Base-by-base conservation (phyloP, 1,140 invertebrate species). In the Ceratosolen solmsi region DNA sequence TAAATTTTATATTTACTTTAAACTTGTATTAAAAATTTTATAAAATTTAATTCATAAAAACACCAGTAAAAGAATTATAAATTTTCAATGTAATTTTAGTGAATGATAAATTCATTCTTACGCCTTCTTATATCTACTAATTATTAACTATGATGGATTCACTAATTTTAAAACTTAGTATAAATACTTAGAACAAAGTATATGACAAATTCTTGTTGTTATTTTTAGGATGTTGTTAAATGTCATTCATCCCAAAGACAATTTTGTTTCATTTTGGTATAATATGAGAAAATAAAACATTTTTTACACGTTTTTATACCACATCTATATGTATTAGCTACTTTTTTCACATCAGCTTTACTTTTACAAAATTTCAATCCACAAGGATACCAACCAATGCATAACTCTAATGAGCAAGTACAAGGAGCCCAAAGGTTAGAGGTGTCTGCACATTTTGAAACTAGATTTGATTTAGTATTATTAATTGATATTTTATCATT, bases 261-360 rank as follows among this genome's bases (percentile, higher is more conserved):
- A 85, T 94, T 93, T 85, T 96, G 94, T 89, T 97, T 96, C 87
- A 96, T 94, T 78, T 94, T 92, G 63, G 96, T 96, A 88, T 95
- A 96, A 92, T 96, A 98, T 76, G 95, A 94, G 91, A 97, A 98
- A 84, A 95, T 94, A 88, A 96, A 94, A 91, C 97, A 98, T 89
- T 96, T 95, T 87, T 95, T 95, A 90, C 98, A 99, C 8, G 97
- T 98, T 91, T 98, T 97, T 87, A 99, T 99, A 74, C 98, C 98
- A 91, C 98, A 99, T 22, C 97, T 93, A 91, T 98, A 98, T 83
- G 94, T 95, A 83, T 90, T 91, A 0, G 89, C 87, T 38, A 89
- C 84, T 78, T 94, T 93, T 87, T 94, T 94, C 2, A 85, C 93
- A 90, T 90, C 92, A 78, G 84, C 93, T 88, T 92, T 92, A 93